Percentiles rank a stretch among this genome's conserved stretches.
Evolutionary conservation across 2,113 vertebrate genomes (phyloP).

Genomic region (Coryphaenoides rupestris): DNA sequence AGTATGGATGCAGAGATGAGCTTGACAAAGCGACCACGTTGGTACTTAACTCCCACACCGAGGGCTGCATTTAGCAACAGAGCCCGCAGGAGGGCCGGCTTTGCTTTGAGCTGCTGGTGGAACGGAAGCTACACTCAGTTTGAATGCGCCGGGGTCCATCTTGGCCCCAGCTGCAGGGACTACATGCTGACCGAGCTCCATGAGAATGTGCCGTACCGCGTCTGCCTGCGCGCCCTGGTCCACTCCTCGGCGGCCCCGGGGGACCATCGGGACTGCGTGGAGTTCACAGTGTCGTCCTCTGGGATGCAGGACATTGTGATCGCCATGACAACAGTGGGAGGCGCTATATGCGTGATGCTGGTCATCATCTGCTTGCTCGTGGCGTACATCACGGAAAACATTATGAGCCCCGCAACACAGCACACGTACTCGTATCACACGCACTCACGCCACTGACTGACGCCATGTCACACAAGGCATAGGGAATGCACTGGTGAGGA

Average conservation of each 20-base stretch:
- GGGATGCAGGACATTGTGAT: constrained; percentile 95
- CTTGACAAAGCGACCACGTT: constrained; percentile 2
- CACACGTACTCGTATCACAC: constrained; percentile 65
- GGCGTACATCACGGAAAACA: constrained; percentile 96
- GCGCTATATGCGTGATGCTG: constrained; percentile 97
- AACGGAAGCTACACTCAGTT: constrained; percentile 92
- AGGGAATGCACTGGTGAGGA: too few species aligned
- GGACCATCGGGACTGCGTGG: constrained; percentile 78
- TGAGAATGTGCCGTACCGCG: constrained; percentile 86
- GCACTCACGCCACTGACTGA: constrained; percentile 60
- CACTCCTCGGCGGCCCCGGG: constrained; percentile 14
- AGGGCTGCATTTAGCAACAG: constrained; percentile 18
- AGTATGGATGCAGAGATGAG: constrained; percentile 11
- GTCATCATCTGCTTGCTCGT: constrained; percentile 96
- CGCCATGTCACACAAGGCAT: background rate
- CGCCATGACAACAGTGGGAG: constrained; percentile 96
- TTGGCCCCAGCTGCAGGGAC: constrained; percentile 85
- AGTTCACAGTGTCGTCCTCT: constrained; percentile 83
- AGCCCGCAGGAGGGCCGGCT: constrained; percentile 70
- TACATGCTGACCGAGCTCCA: constrained; percentile 87
- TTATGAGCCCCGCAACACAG: constrained; percentile 77
- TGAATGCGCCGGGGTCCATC: constrained; percentile 84
- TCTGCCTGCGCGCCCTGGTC: constrained; percentile 81
- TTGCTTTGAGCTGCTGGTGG: constrained; percentile 90
- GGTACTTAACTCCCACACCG: background rate